Base-by-base conservation (phyloP, 2,113 vertebrate species). In the Toxotes chatareus region DNA sequence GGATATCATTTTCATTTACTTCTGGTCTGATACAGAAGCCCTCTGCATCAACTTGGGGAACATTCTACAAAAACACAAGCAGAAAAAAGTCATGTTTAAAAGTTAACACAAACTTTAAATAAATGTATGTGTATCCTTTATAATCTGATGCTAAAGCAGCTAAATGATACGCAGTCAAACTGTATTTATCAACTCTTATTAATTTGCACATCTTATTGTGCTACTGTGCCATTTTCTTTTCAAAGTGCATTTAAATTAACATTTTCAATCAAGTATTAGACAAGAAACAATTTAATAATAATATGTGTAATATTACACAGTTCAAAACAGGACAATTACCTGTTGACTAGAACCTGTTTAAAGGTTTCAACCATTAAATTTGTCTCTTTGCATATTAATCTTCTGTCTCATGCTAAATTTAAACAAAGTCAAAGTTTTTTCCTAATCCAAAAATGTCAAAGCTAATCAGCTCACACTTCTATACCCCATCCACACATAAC, bases 21-120 rank as follows among this genome's bases (percentile, higher is more conserved):
- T 99, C 96, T 70, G 98, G 98, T 88, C 97, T 96, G 94, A 99
- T 98, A 87, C 98, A 99, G 93, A 96, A 99, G 19, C 98, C 98
- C 91, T 99, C 98, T 56, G 97, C 97, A 88, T 99, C 98, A 17
- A 99, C 97, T 89, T 96, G 96, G 79, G 97, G 97, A 90, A 96
- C 96, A 79, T 97, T 99, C 98, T 99, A 74, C 69, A 89, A 85
- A 44, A 44, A 86, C 14, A 82, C 23, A 76, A 73, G 64, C 3
- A 73, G 23, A 59, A 14, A 47, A 44, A 6, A 47, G 6, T 5
- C 8, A 13, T 3, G 0, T n/a, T 47, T 11, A 40, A 64, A 84
- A 21, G 36, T 57, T 9, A 63, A 62, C 4, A 65, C n/a, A 55
- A 23, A 38, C 23, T 7, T 38, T 23, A 67, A 79, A 16, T 19